Evolutionary conservation across 2,888 invertebrate species (phyloP).

Genomic region (Ectemnius lituratus): DNA sequence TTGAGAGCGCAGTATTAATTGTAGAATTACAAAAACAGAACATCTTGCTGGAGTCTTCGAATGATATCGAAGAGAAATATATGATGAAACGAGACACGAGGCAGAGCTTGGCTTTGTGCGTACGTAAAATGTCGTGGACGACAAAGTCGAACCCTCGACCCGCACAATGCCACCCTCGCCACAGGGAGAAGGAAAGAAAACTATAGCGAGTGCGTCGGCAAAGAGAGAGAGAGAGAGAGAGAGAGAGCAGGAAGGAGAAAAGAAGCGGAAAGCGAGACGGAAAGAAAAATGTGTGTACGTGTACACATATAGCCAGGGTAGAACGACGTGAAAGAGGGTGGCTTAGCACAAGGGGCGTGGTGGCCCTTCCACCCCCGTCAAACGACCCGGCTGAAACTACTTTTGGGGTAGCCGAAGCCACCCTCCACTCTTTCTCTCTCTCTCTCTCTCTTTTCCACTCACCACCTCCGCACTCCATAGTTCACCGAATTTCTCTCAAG

Average conservation of each 20-base stretch:
- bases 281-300: conserved; percentile 32
- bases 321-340: conserved; percentile 57
- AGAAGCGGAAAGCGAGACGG: background rate
- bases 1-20: too few species aligned
- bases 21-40: too few species aligned
- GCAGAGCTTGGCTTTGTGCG: background rate
- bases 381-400: conserved; percentile 56
- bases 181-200: conserved; percentile 30
- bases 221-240: background rate
- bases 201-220: conserved; percentile 9
- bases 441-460: conserved; percentile 6
- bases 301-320: conserved; percentile 26
- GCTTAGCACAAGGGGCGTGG: conserved; percentile 65
- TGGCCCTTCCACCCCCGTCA: conserved; percentile 54
- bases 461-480: background rate
- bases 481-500: background rate
- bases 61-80: conserved; percentile 44
- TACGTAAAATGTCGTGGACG: conserved; percentile 53
- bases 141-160: conserved; percentile 34
- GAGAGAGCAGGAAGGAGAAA: conserved; percentile 23
- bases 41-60: conserved; percentile 6
- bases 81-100: conserved; percentile 10
- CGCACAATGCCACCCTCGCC: conserved; percentile 44
- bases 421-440: conserved; percentile 34
- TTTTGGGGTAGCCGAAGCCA: conserved; percentile 54